Conservation (phyloP, 2,797 vertebrate genomes). For the Chaenodraco wilsoni region DNA sequence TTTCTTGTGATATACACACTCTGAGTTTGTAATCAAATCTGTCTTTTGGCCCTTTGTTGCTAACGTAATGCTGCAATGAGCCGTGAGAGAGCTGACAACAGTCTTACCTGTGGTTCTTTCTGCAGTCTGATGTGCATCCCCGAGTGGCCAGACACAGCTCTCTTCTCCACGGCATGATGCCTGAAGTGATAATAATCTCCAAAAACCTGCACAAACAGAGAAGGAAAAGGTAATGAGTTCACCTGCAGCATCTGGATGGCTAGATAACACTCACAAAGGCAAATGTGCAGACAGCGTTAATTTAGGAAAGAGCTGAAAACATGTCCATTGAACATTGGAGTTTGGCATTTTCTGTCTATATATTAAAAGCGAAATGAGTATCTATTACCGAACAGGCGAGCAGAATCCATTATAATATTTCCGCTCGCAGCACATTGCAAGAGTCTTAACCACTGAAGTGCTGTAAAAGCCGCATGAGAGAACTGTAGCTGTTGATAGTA, state of each 20-base stretch:
- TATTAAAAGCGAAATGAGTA: constrained; percentile 17
- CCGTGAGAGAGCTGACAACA: constrained; percentile 53
- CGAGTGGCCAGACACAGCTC: constrained; percentile 88
- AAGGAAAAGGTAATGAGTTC: constrained; percentile 54
- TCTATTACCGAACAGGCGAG: background rate
- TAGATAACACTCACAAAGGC: constrained; percentile 43
- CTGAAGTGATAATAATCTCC: constrained; percentile 93
- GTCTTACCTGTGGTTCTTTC: constrained; percentile 87
- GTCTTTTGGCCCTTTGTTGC: constrained; percentile 65
- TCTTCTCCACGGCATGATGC: constrained; percentile 90
- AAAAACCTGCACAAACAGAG: constrained; percentile 86
- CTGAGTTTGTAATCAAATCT: constrained; percentile 59
- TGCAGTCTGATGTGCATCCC: constrained; percentile 85
- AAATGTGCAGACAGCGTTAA: constrained; percentile 25
- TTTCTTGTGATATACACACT: constrained; percentile 45
- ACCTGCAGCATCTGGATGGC: constrained; percentile 41
- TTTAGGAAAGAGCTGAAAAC: constrained; percentile 26
- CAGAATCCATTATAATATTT: constrained; percentile 20
- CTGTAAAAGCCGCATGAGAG: constrained; percentile 10
- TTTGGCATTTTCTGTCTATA: background rate
- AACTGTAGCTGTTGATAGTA: constrained; percentile 7
- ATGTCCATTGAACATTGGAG: constrained; percentile 11
- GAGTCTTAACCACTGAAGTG: constrained; percentile 1
- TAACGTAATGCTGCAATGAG: constrained; percentile 33
- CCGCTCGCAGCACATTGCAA: background rate